phyloP scores from a whole-genome alignment of 2,888 invertebrate genomes.

The Diplazon laetatorius region DNA sequence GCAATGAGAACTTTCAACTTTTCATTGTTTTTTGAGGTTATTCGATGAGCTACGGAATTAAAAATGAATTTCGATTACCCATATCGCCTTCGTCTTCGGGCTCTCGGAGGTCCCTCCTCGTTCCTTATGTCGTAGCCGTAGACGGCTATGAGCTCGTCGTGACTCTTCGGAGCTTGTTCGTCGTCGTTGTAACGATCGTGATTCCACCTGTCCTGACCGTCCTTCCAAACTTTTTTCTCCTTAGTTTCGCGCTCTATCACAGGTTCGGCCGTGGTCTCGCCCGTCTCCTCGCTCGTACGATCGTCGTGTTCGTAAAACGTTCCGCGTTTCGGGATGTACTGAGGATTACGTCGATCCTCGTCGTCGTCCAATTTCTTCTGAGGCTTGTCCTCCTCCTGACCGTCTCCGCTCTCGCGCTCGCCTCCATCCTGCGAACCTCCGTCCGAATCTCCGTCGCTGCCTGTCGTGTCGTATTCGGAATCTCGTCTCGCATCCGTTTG shows the following conservation, averaged over 20 bases:
- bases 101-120: constrained; percentile 95
- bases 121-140: constrained; percentile 98
- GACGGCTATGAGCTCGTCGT: constrained; percentile 91
- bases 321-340: constrained; percentile 97
- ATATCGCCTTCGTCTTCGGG: constrained; percentile 92
- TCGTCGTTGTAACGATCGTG: constrained; percentile 94
- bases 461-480: constrained; percentile 79
- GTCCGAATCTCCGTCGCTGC: constrained; percentile 76
- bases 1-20: no score
- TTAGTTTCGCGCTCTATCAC: constrained; percentile 78
- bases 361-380: constrained; percentile 94
- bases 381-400: constrained; percentile 84
- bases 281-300: constrained; percentile 88
- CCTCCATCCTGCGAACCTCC: constrained; percentile 80
- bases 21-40: no score
- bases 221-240: constrained; percentile 84
- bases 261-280: constrained; percentile 73
- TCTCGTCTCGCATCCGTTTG: constrained; percentile 78
- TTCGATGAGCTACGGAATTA: no score
- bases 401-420: constrained; percentile 80
- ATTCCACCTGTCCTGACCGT: constrained; percentile 89
- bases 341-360: constrained; percentile 97
- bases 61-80: constrained; percentile 84
- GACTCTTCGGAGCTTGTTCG: constrained; percentile 93
- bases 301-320: constrained; percentile 99